Conservation (phyloP, 2,888 invertebrate genomes). For the Hesperia comma region DNA sequence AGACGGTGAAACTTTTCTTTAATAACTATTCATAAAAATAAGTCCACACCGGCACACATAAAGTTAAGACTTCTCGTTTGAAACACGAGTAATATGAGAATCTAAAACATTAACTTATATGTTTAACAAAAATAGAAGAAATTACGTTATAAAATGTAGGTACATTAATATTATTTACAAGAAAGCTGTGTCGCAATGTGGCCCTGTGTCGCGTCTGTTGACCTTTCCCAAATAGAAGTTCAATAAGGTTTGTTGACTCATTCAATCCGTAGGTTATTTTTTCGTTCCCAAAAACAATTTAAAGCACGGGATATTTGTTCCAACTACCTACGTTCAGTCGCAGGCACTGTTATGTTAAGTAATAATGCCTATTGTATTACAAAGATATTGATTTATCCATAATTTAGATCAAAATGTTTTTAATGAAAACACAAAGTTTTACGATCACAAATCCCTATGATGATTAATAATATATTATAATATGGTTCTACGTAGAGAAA, state of each 20-base stretch:
- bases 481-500: too few relatives aligned
- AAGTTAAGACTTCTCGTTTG: constrained; percentile 1
- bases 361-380: too few relatives aligned
- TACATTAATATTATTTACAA: not conserved
- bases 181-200: not conserved
- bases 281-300: constrained; percentile 10
- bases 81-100: constrained; percentile 2
- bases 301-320: not conserved
- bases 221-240: constrained; percentile 12
- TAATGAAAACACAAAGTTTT: too few relatives aligned
- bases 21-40: constrained; percentile 12
- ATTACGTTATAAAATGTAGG: constrained; percentile 2
- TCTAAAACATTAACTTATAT: not conserved
- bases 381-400: too few relatives aligned
- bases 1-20: constrained; percentile 5
- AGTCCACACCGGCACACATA: not conserved
- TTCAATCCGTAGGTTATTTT: constrained; percentile 12
- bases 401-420: too few relatives aligned
- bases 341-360: too few relatives aligned
- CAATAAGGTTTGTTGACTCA: constrained; percentile 14
- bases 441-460: too few relatives aligned
- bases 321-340: not conserved
- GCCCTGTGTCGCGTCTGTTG: not conserved
- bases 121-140: not conserved
- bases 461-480: too few relatives aligned